Evolutionary conservation across 2,797 vertebrate species (phyloP).

Genomic region (Otus scops): DNA sequence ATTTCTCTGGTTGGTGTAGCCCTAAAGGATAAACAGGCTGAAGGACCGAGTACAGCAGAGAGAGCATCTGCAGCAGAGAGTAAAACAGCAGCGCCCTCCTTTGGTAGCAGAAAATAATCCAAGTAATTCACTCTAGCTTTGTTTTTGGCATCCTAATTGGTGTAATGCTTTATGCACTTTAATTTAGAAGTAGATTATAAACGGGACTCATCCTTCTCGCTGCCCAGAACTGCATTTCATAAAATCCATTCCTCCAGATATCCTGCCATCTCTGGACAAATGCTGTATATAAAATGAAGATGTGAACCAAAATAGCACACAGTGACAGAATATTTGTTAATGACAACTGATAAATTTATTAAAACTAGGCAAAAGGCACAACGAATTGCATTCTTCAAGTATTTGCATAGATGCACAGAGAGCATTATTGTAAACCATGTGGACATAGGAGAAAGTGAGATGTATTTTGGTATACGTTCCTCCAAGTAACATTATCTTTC

Average conservation of each 20-base stretch:
- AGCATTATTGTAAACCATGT: slow-evolving; percentile 75
- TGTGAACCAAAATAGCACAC: neutral
- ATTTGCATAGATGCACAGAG: slow-evolving; percentile 86
- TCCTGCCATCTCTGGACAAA: neutral
- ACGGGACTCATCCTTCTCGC: neutral
- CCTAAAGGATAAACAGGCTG: neutral
- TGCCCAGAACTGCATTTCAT: neutral
- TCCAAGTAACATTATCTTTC: neutral
- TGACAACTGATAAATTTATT: slow-evolving; percentile 73
- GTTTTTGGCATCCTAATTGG: neutral
- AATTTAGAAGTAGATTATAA: neutral
- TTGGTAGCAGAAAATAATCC: slow-evolving; percentile 20
- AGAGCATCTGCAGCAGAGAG: neutral
- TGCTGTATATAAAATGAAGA: neutral
- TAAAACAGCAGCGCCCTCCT: slow-evolving; percentile 17
- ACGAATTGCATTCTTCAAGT: slow-evolving; percentile 79
- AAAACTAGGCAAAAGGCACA: slow-evolving; percentile 82
- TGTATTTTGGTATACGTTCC: slow-evolving; percentile 26
- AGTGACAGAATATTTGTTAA: neutral
- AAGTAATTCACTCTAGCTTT: neutral
- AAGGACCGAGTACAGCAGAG: neutral
- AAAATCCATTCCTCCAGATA: neutral
- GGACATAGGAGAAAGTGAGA: slow-evolving; percentile 54
- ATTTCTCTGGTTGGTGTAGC: neutral
- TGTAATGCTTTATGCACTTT: neutral